Evolutionary conservation across 2,113 vertebrate species (phyloP).

Genomic region (Crotophaga sulcirostris): DNA sequence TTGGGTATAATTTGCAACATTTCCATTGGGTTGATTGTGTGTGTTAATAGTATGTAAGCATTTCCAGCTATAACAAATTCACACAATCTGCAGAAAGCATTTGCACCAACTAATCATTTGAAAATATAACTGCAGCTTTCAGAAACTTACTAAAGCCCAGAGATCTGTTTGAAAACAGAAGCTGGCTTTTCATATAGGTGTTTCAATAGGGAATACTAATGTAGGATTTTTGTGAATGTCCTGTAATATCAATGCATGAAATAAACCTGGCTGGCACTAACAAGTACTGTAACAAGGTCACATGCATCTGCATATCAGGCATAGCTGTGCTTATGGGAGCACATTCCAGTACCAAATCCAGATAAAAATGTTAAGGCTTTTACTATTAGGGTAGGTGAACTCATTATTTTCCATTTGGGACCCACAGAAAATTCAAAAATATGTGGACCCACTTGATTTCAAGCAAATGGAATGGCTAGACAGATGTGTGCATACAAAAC

Average conservation of each 20-base stretch:
- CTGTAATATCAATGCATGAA: background rate
- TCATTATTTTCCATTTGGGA: background rate
- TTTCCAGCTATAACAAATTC: background rate
- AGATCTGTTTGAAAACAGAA: background rate
- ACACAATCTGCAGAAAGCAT: background rate
- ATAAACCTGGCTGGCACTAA: background rate
- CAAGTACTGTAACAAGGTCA: background rate
- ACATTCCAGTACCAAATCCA: constrained; percentile 26
- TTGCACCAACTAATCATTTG: background rate
- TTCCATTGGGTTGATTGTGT: background rate
- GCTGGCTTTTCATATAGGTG: background rate
- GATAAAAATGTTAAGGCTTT: constrained; percentile 17
- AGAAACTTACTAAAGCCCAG: background rate
- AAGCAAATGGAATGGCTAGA: background rate
- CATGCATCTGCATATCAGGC: background rate
- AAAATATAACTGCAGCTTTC: background rate
- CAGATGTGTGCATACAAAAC: background rate
- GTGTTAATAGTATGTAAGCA: background rate
- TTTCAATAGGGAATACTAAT: background rate
- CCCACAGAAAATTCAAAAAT: background rate
- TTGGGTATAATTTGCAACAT: background rate
- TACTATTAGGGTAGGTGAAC: background rate
- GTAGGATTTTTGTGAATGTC: background rate
- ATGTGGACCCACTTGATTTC: background rate
- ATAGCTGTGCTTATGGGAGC: background rate